Base-by-base conservation (phyloP, 2,888 invertebrate species). In the Bhutanitis thaidina region DNA sequence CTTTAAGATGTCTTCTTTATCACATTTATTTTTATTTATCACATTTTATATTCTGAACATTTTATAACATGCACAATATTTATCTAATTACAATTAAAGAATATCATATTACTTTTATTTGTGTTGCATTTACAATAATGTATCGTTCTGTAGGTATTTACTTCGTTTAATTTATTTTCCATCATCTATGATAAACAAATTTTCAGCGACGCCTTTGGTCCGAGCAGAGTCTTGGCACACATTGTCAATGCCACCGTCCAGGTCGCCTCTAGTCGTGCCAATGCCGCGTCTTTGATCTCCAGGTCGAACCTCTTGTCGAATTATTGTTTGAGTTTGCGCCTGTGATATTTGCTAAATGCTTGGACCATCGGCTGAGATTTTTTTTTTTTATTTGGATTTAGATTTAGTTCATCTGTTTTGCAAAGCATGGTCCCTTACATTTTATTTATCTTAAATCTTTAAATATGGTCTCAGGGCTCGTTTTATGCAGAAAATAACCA, bases 151-250 rank as follows among this genome's bases (percentile, higher is more conserved):
- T n/a, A n/a, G n/a, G n/a, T n/a, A n/a, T n/a, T n/a, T n/a, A n/a
- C n/a, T n/a, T n/a, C n/a, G n/a, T n/a, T n/a, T n/a, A n/a, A n/a
- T n/a, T 43, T 14, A 12, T 34, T 12, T 34, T 34, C 34, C 12
- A 34, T 10, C 12, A 10, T 34, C 1, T 34, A 34, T 12, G n/a
- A 34, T 12, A 12, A 34, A 34, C 34, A 34, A 45, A 41, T 37
- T 65, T 67, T 70, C 87, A 90, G 90, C 82, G 16, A 75, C 87
- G 74, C 89, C 89, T 59, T 88, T 90, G 89, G 90, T 90, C 90
- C 90, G 88, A 80, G 87, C 90, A 72, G 89, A 88, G 65, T 90
- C 90, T 61, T 90, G 90, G 90, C 83, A 88, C 62, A 90, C 87
- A 48, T 77, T 90, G 68, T 85, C 90, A 54, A 90, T 90, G 90